Conservation (phyloP, 1,140 invertebrate genomes). For the Achatina immaculata region DNA sequence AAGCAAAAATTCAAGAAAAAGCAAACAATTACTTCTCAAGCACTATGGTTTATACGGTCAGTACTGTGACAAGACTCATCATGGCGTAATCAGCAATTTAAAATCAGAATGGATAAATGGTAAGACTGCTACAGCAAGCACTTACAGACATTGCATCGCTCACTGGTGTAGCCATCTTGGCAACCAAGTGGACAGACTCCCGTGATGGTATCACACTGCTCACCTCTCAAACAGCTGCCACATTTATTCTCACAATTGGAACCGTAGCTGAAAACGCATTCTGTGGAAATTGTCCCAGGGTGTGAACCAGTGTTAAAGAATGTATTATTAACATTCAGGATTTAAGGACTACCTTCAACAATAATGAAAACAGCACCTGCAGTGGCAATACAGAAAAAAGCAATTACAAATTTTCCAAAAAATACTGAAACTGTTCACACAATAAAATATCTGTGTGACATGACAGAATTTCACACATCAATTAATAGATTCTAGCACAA, state of each 20-base stretch:
- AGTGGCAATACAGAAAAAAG: not conserved
- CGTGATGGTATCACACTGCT: conserved; percentile 37
- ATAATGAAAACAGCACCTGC: not conserved
- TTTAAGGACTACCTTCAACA: not conserved
- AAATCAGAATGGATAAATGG: no score
- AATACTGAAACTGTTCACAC: no score
- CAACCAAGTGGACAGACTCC: conserved; percentile 43
- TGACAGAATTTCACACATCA: not conserved
- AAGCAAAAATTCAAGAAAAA: no score
- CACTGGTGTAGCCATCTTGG: conserved; percentile 38
- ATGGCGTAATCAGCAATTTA: no score
- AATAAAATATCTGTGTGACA: not conserved
- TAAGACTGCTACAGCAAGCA: not conserved
- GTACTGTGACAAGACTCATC: no score
- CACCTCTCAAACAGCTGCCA: conserved; percentile 38
- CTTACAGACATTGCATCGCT: conserved; percentile 41
- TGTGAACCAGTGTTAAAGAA: not conserved
- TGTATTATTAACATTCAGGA: not conserved
- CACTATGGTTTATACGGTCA: not conserved
- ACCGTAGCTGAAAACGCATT: conserved; percentile 27
- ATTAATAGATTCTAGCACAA: no score
- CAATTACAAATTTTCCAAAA: not conserved
- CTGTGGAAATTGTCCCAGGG: not conserved
- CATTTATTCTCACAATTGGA: conserved; percentile 41
- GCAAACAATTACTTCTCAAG: no score